phyloP scores from a whole-genome alignment of 2,113 vertebrate genomes.

The Caloenas nicobarica region DNA sequence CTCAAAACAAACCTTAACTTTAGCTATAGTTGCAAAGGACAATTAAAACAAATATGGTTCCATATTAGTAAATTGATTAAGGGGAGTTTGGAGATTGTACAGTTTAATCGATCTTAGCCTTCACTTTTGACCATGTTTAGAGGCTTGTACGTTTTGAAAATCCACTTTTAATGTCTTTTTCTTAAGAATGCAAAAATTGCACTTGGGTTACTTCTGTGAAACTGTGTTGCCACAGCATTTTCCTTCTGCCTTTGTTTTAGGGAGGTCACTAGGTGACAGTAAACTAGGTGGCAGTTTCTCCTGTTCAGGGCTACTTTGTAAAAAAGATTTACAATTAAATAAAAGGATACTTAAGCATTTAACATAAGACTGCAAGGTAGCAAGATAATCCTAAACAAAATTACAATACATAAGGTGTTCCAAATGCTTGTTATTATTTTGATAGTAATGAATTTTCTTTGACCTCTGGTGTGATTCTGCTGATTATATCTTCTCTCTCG shows the following conservation, averaged over 20 bases:
- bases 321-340: neutral
- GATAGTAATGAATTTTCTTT: neutral
- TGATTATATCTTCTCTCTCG: neutral
- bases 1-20: neutral
- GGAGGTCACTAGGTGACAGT: constrained; percentile 35
- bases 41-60: neutral
- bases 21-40: neutral
- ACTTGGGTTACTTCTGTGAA: neutral
- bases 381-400: neutral
- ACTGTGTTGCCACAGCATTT: neutral
- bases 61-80: neutral
- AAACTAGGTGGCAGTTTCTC: neutral
- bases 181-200: neutral
- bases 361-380: neutral
- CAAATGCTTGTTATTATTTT: neutral
- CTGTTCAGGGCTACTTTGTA: neutral
- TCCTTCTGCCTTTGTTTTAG: neutral
- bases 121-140: neutral
- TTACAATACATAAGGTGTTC: neutral
- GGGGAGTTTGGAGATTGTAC: neutral
- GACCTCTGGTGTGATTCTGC: neutral
- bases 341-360: neutral
- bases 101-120: neutral
- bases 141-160: neutral
- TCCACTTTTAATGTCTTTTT: neutral